A percentile compares a stretch with the other conserved stretches of the same genome.
Conservation (phyloP, 2,113 vertebrate species). For the Pelmatolapia mariae region DNA sequence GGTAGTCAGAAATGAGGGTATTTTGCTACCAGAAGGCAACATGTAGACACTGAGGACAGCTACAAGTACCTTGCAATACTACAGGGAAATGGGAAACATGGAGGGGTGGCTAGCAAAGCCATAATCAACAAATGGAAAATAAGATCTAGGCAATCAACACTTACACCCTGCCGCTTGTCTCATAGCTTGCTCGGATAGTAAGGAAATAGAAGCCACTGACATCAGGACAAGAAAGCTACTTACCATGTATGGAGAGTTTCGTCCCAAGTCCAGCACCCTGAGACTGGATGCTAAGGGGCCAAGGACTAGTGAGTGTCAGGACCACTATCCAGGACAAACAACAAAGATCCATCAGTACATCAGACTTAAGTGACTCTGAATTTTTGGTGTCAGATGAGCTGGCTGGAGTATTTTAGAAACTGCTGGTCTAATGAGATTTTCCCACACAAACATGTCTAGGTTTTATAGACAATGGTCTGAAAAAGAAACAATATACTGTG, state of each 20-base stretch:
- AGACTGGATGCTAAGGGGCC: no score
- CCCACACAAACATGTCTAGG: not conserved
- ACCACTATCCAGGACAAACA: no score
- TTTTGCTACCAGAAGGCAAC: not conserved
- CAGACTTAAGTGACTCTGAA: not conserved
- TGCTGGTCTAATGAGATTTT: not conserved
- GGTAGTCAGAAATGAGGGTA: not conserved
- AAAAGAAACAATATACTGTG: not conserved
- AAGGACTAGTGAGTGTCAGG: no score
- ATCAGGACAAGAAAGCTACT: no score
- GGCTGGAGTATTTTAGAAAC: not conserved
- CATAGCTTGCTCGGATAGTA: no score
- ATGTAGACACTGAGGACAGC: not conserved
- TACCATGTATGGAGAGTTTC: no score
- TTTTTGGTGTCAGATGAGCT: not conserved
- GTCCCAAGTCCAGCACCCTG: no score
- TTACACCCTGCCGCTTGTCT: not conserved
- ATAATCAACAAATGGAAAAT: not conserved
- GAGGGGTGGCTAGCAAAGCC: not conserved
- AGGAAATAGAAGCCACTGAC: no score
- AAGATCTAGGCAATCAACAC: not conserved
- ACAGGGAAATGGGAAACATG: not conserved
- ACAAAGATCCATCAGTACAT: no score
- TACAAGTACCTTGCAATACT: not conserved
- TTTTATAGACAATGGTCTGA: not conserved